Evolutionary conservation across 2,113 vertebrate species (phyloP), one percentile per base, ranked within the genome.

Genomic region (Mastomys natalensis): DNA sequence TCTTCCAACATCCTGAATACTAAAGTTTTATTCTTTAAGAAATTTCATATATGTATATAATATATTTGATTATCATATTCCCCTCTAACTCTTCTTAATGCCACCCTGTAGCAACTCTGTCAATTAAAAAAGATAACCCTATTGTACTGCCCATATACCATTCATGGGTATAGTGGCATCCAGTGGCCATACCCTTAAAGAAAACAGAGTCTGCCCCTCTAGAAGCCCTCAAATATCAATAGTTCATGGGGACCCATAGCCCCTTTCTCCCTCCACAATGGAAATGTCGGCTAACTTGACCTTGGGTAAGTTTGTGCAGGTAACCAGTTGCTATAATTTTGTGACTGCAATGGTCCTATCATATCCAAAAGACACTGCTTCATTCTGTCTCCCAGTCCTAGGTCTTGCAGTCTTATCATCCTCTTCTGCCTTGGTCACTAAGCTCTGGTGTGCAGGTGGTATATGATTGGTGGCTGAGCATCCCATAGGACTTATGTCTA

Each of bases 241-340:
- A 85, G 60, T 8, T 64, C 15, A 2, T 64, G 2, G 82, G 15
- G 40, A 45, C 82, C 26, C 5, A 40, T 7, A 24, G 7, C 11
- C 16, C 22, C 37, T 8, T 21, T 4, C 24, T 16, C 40, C 0
- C 2, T 66, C 26, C 58, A 7, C 0, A 6, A 10, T 45, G 26
- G 13, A 45, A 45, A 10, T 45, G 58, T 10, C 21, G 40, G 64
- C 58, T 21, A n/a, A 22, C 40, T 85, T 48, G 40, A 31, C 10
- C 40, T 45, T 31, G n/a, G 64, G n/a, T 19, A 19, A 62, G 15
- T 17, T 64, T 86, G 40, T 45, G 29, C 26, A 66, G 26, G 26
- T 64, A 45, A 48, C 9, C 16, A 64, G 40, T 34, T 45, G 40
- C 24, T 86, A 40, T 48, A 60, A 4, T 3, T 45, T 85, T 31